phyloP scores from a whole-genome alignment of 1,140 invertebrate species.

The Bombus sibiricus region DNA sequence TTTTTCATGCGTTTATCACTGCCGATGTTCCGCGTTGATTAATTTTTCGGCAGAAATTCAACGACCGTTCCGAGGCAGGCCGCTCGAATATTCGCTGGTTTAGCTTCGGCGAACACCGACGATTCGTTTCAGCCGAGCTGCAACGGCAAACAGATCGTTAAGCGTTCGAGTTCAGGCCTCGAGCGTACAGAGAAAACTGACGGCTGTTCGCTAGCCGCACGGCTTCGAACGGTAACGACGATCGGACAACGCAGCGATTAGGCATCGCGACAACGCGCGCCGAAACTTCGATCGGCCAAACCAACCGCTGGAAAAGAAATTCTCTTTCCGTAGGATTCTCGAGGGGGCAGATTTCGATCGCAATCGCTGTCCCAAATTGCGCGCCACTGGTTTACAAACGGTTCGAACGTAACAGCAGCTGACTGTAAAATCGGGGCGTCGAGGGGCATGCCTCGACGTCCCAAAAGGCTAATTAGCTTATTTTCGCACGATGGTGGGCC shows the following conservation, averaged over 20 bases:
- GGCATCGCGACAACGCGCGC: too few relatives aligned
- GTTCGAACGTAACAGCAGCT: not conserved
- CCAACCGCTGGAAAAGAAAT: too few relatives aligned
- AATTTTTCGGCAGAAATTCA: not conserved
- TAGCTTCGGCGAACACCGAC: not conserved
- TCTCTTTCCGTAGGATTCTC: too few relatives aligned
- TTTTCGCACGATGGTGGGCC: slow-evolving; percentile 7
- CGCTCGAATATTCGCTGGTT: not conserved
- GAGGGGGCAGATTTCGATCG: not conserved
- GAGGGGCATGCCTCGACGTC: not conserved
- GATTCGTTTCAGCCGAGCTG: too few relatives aligned
- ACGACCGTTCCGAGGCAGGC: not conserved
- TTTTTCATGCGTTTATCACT: not conserved
- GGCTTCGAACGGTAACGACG: not conserved
- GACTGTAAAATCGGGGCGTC: not conserved
- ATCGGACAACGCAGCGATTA: not conserved
- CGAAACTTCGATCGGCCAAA: too few relatives aligned
- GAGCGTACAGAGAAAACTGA: not conserved
- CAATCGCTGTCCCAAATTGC: not conserved
- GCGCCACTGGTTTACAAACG: not conserved
- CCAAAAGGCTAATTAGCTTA: slow-evolving; percentile 56
- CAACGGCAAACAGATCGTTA: too few relatives aligned
- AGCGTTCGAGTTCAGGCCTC: too few relatives aligned
- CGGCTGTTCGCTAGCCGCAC: too few relatives aligned
- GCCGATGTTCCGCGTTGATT: not conserved